A percentile compares a stretch with the other conserved stretches of the same genome.
Conservation (phyloP, 2,113 vertebrate species). For the Campylomormyrus tamandua region DNA sequence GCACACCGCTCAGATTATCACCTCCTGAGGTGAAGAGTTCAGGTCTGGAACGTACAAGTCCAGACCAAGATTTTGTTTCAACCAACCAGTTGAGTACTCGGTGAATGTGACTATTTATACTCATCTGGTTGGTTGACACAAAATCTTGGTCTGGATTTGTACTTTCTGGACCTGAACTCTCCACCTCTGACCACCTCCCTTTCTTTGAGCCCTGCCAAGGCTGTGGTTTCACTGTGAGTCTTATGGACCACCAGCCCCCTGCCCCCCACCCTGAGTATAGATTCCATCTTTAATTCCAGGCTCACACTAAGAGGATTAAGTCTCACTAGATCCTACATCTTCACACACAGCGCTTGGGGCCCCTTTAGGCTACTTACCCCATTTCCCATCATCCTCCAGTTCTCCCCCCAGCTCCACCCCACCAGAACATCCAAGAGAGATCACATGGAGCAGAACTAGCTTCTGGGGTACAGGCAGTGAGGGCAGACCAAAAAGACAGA, state of each 20-base stretch:
- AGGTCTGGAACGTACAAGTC: neutral
- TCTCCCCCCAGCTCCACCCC: neutral
- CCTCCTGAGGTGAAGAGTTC: neutral
- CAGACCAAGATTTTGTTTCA: neutral
- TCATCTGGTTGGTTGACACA: neutral
- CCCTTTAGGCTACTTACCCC: neutral
- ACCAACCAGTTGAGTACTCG: neutral
- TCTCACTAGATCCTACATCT: slow-evolving; percentile 45
- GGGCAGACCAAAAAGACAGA: neutral
- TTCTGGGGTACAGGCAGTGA: neutral
- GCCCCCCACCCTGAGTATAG: slow-evolving; percentile 26
- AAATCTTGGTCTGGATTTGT: neutral
- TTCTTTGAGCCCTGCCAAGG: neutral
- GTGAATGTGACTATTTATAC: neutral
- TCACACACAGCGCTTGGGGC: neutral
- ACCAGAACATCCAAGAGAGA: neutral
- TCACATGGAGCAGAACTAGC: neutral
- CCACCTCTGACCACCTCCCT: neutral
- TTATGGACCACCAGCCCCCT: slow-evolving; percentile 29
- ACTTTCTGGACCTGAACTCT: neutral
- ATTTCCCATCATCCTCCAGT: neutral
- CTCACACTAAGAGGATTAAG: slow-evolving; percentile 60
- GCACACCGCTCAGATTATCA: neutral
- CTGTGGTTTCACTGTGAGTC: neutral
- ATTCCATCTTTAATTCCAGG: slow-evolving; percentile 60